Conservation (phyloP, 2,888 invertebrate genomes). For the Sicus ferrugineus region DNA sequence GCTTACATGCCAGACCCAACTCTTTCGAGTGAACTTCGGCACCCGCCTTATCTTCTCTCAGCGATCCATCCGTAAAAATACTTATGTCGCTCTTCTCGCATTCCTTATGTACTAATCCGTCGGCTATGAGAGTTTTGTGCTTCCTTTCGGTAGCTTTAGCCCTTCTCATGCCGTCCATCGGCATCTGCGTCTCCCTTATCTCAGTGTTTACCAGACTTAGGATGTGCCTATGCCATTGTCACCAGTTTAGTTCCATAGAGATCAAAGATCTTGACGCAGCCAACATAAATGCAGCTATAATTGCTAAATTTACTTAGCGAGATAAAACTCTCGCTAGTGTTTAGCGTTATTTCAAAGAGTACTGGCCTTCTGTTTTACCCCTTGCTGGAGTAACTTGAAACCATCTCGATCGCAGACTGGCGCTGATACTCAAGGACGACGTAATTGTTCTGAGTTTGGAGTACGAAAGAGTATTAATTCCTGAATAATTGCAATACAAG, state of each 20-base stretch:
- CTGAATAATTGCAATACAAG: not conserved
- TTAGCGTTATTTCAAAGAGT: slow-evolving; percentile 2
- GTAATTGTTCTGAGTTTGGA: not conserved
- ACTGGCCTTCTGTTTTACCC: slow-evolving; percentile 4
- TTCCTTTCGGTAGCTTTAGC: no score
- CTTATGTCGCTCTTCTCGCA: no score
- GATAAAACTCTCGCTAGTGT: slow-evolving; percentile 7
- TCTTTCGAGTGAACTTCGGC: no score
- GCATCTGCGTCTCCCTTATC: no score
- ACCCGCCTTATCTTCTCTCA: no score
- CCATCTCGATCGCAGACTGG: slow-evolving; percentile 1
- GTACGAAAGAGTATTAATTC: slow-evolving; percentile 5
- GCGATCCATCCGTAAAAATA: no score
- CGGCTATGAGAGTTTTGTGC: no score
- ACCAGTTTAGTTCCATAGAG: not conserved
- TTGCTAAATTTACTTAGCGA: slow-evolving; percentile 8
- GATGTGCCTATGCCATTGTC: no score
- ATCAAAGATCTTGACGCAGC: not conserved
- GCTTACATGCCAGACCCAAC: no score
- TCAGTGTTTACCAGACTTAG: no score
- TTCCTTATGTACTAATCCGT: no score
- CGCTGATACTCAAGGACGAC: not conserved
- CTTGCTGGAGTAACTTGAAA: slow-evolving; percentile 1
- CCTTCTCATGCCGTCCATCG: no score
- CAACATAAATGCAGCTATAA: not conserved